Evolutionary conservation across 2,113 vertebrate genomes (phyloP).

Genomic region (Rhodinocichla rosea): DNA sequence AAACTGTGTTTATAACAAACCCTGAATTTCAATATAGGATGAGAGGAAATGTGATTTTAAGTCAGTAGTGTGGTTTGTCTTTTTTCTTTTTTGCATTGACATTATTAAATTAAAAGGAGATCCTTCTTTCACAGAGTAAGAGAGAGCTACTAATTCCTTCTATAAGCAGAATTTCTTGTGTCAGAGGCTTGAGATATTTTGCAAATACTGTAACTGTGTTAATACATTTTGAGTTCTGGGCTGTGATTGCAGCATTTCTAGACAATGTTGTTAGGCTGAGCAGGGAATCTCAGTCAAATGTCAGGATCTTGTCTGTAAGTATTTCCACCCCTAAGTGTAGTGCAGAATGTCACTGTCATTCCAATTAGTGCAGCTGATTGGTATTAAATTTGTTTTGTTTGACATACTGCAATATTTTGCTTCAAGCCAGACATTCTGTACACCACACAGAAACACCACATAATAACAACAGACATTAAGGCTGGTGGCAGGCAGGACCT

Average conservation of each 20-base stretch:
- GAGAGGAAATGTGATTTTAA: background rate
- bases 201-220: background rate
- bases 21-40: background rate
- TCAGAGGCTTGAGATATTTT: background rate
- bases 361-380: constrained; percentile 62
- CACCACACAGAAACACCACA: background rate
- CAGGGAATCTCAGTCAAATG: constrained; percentile 49
- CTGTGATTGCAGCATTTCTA: constrained; percentile 26
- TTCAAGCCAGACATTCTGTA: background rate
- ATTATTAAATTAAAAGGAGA: background rate
- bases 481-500: background rate
- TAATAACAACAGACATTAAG: background rate
- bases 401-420: constrained; percentile 20
- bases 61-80: background rate
- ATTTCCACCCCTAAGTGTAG: constrained; percentile 38
- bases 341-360: constrained; percentile 59
- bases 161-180: background rate
- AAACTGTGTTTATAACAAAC: background rate
- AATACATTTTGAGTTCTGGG: constrained; percentile 12
- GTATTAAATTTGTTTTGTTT: constrained; percentile 45
- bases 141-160: background rate
- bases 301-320: constrained; percentile 59
- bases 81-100: background rate
- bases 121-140: background rate
- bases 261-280: constrained; percentile 22